Percentiles rank a stretch among this genome's conserved stretches.
These are phyloP conservation scores for Planiliza haematocheilus DNA, from an alignment of 2,113 vertebrate genomes.

Conservation along the genomic window DNA sequence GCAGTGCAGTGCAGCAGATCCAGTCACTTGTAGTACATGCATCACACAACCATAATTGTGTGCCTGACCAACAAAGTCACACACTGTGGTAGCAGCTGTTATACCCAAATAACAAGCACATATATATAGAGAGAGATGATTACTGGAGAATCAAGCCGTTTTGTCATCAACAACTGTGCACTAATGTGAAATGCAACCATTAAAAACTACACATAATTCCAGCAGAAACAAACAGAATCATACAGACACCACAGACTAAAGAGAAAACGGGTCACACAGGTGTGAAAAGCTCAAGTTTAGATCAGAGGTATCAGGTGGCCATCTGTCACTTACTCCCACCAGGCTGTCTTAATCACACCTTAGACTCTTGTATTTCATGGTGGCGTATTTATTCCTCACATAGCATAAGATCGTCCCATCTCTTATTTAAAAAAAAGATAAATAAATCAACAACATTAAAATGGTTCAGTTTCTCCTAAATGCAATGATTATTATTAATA, in stretches of 20 bases:
- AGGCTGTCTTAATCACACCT: constrained; percentile 61
- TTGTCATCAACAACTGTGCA: too few relatives aligned
- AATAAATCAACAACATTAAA: not conserved
- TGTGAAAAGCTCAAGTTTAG: constrained; percentile 31
- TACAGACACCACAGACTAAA: not conserved
- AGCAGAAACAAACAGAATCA: not conserved
- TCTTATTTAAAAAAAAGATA: not conserved
- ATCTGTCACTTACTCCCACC: constrained; percentile 56
- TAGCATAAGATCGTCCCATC: not conserved
- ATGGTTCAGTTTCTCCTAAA: not conserved
- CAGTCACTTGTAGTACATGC: too few relatives aligned
- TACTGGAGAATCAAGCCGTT: too few relatives aligned
- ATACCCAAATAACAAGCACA: too few relatives aligned
- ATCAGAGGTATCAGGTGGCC: constrained; percentile 43
- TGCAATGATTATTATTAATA: not conserved
- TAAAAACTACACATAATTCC: not conserved
- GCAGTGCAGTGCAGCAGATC: not conserved
- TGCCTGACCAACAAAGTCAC: too few relatives aligned
- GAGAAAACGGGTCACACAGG: constrained; percentile 16
- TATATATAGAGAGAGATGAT: too few relatives aligned
- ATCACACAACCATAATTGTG: too few relatives aligned
- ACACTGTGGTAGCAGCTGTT: too few relatives aligned
- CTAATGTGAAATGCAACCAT: too few relatives aligned
- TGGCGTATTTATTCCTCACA: constrained; percentile 16
- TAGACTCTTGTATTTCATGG: constrained; percentile 46